A percentile compares a stretch with the other conserved stretches of the same genome.
These are phyloP conservation scores for Enteromius argenteus DNA, from an alignment of 2,797 vertebrate species.

Conservation along the genomic window DNA sequence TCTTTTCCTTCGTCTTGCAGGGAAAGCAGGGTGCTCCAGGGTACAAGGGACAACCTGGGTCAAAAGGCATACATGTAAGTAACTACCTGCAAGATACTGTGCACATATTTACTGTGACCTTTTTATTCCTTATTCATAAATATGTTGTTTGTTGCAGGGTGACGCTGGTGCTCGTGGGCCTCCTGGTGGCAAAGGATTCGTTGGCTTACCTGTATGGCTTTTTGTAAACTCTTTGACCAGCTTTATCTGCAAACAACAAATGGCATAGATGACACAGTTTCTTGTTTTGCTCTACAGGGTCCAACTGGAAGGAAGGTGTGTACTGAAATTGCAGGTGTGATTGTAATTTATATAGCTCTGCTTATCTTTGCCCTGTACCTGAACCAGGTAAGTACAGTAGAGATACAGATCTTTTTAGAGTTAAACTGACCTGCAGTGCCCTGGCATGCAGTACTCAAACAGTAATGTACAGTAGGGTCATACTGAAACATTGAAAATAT, in stretches of 20 bases:
- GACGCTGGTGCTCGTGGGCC: slow-evolving; percentile 71
- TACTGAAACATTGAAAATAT: background rate
- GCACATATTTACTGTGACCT: background rate
- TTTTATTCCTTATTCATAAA: slow-evolving; percentile 2
- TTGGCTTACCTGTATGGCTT: slow-evolving; percentile 72
- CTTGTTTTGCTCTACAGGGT: slow-evolving; percentile 69
- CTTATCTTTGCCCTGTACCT: slow-evolving; percentile 39
- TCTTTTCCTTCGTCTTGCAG: slow-evolving; percentile 60
- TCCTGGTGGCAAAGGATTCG: slow-evolving; percentile 66
- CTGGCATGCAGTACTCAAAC: background rate
- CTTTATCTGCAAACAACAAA: slow-evolving; percentile 18
- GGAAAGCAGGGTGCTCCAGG: slow-evolving; percentile 73
- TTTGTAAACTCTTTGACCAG: slow-evolving; percentile 1
- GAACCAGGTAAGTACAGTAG: slow-evolving; percentile 31
- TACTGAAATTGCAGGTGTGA: slow-evolving; percentile 38
- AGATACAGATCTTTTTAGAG: background rate
- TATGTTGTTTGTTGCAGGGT: slow-evolving; percentile 69
- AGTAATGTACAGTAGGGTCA: background rate
- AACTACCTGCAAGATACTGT: background rate
- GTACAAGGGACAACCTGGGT: slow-evolving; percentile 69
- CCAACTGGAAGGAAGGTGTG: slow-evolving; percentile 74
- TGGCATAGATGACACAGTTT: background rate
- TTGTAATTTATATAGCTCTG: slow-evolving; percentile 30
- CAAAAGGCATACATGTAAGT: slow-evolving; percentile 72
- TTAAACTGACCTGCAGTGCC: slow-evolving; percentile 9